These are phyloP conservation scores for Drosophila parthenogenetica DNA, from an alignment of 2,888 invertebrate species.

Conservation along the genomic window DNA sequence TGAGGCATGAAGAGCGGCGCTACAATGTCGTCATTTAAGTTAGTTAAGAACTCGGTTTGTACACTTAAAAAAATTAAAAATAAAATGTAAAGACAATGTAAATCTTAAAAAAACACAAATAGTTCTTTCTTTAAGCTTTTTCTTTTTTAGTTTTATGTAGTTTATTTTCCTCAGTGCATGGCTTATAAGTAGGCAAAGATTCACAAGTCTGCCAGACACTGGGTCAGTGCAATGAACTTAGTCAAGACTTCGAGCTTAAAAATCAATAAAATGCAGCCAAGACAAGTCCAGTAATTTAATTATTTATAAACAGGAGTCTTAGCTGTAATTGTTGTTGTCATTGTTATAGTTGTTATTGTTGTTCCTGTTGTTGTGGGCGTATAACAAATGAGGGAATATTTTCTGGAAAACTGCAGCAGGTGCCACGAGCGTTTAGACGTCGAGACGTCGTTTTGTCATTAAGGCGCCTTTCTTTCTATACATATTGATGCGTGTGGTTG, in stretches of 20 bases:
- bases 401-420: constrained; percentile 66
- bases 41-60: constrained; percentile 34
- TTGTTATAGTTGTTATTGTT: constrained; percentile 1
- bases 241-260: constrained; percentile 14
- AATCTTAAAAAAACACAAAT: no score
- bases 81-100: no score
- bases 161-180: not conserved
- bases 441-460: constrained; percentile 43
- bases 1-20: constrained; percentile 24
- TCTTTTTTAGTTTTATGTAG: no score
- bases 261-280: constrained; percentile 55
- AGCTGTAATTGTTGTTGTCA: constrained; percentile 28
- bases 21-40: constrained; percentile 34
- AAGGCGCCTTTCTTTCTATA: constrained; percentile 29
- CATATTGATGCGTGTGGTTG: constrained; percentile 24
- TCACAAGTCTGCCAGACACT: constrained; percentile 20
- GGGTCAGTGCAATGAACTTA: constrained; percentile 57
- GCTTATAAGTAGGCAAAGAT: constrained; percentile 27
- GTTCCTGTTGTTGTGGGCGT: constrained; percentile 14
- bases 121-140: no score
- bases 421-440: constrained; percentile 41
- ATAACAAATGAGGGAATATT: constrained; percentile 40
- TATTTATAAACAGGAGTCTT: constrained; percentile 63
- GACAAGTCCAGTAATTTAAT: constrained; percentile 53
- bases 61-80: not conserved